phyloP scores from a whole-genome alignment of 2,797 vertebrate species.

The Apogon talboti region DNA sequence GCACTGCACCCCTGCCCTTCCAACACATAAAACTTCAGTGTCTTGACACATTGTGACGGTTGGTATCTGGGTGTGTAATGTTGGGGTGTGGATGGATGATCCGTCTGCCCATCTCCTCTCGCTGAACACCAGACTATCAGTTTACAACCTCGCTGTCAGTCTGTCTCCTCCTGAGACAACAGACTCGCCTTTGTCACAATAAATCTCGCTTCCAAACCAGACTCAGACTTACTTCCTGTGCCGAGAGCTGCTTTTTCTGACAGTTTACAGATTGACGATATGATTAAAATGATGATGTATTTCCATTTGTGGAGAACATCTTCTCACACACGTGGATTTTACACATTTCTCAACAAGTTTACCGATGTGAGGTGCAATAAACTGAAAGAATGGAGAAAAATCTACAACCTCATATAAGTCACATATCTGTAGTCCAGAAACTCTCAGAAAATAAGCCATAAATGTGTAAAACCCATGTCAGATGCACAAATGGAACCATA shows the following conservation, averaged over 20 bases:
- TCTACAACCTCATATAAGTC: too few relatives aligned
- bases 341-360: too few relatives aligned
- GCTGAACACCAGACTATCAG: conserved; percentile 59
- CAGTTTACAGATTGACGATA: too few relatives aligned
- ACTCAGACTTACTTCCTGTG: conserved; percentile 49
- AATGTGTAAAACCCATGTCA: too few relatives aligned
- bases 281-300: too few relatives aligned
- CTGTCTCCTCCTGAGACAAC: conserved; percentile 49
- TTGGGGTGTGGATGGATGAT: conserved; percentile 62
- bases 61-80: conserved; percentile 45
- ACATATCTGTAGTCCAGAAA: too few relatives aligned
- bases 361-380: too few relatives aligned
- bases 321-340: too few relatives aligned
- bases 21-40: conserved; percentile 24
- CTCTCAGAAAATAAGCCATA: too few relatives aligned
- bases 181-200: conserved; percentile 62
- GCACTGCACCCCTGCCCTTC: not conserved
- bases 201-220: not conserved
- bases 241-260: not conserved
- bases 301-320: too few relatives aligned
- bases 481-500: too few relatives aligned
- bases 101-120: conserved; percentile 58
- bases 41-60: conserved; percentile 14
- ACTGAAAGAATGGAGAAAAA: too few relatives aligned
- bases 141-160: conserved; percentile 66